Conservation (phyloP, 2,113 vertebrate species). For the Nycticebus coucang region DNA sequence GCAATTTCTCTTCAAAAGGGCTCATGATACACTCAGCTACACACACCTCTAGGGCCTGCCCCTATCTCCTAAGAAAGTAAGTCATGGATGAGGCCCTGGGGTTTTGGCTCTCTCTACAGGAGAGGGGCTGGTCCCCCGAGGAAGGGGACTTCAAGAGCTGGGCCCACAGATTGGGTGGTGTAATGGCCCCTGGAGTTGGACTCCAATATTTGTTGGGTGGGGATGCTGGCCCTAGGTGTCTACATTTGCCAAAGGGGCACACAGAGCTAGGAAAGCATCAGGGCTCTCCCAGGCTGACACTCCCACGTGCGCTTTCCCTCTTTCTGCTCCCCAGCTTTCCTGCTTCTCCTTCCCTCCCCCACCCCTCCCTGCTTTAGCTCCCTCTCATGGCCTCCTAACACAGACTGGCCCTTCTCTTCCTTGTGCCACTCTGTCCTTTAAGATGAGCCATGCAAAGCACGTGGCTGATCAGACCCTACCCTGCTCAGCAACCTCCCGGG, state of each 20-base stretch:
- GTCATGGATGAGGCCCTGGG: neutral
- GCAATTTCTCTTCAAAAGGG: neutral
- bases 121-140: neutral
- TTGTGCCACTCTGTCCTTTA: neutral
- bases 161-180: neutral
- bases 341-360: neutral
- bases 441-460: neutral
- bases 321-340: neutral
- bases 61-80: neutral
- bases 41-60: neutral
- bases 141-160: neutral
- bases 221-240: neutral
- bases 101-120: neutral
- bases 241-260: neutral
- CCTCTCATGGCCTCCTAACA: neutral
- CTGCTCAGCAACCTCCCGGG: neutral
- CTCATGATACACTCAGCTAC: neutral
- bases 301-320: fast-evolving
- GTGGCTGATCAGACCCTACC: neutral
- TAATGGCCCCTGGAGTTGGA: neutral
- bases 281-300: neutral
- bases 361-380: neutral
- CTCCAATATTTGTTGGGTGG: neutral
- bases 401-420: neutral
- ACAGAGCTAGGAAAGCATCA: neutral